Conservation (phyloP, 2,797 vertebrate genomes). For the Botia kubotai region DNA sequence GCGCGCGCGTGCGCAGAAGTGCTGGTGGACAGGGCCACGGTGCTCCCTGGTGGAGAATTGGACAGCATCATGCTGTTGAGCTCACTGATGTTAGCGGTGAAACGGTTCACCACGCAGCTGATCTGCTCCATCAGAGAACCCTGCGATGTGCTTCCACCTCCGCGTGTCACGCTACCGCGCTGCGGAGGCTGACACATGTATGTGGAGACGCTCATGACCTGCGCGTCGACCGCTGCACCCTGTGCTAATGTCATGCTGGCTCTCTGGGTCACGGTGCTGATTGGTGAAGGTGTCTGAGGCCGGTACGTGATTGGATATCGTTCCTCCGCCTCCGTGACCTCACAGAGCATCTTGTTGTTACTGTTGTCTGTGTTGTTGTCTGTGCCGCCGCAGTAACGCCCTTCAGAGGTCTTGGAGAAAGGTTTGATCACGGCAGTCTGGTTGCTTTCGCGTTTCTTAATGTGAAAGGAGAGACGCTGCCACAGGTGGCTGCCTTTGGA, state of each 20-base stretch:
- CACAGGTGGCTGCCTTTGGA: conserved; percentile 93
- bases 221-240: conserved; percentile 6
- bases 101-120: conserved; percentile 95
- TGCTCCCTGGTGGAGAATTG: conserved; percentile 69
- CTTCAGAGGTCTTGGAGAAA: conserved; percentile 90
- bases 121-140: conserved; percentile 97
- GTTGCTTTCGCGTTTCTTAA: conserved; percentile 96
- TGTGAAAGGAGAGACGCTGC: conserved; percentile 95
- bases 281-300: conserved; percentile 90
- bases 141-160: conserved; percentile 77
- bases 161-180: conserved; percentile 5
- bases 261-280: conserved; percentile 90
- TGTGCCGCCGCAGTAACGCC: conserved; percentile 77
- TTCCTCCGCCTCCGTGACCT: conserved; percentile 88
- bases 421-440: conserved; percentile 98
- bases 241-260: conserved; percentile 68
- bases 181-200: conserved; percentile 75
- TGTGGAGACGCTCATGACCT: conserved; percentile 64
- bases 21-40: conserved; percentile 2
- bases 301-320: conserved; percentile 82
- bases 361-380: conserved; percentile 77
- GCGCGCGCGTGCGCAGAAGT: conserved; percentile 70
- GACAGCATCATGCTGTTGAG: conserved; percentile 96
- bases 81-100: conserved; percentile 95
- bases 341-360: conserved; percentile 89